Percentiles rank a stretch among this genome's conserved stretches.
These are phyloP conservation scores for Vulpes vulpes DNA, from an alignment of 2,113 vertebrate species.

Conservation along the genomic window DNA sequence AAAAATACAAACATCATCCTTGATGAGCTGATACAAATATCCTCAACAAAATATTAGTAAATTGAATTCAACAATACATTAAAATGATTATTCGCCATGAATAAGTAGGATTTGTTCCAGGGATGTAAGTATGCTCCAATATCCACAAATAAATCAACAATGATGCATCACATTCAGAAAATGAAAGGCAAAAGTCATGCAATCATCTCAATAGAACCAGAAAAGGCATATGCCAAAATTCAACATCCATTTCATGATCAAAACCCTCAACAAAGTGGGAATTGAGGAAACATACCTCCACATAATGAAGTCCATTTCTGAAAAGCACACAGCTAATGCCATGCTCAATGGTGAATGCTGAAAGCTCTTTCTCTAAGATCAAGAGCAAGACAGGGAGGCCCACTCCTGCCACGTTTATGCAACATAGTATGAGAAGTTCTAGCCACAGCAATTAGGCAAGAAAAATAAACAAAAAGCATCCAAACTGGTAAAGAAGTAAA, in stretches of 20 bases:
- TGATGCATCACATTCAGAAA: background rate
- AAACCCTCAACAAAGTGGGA: background rate
- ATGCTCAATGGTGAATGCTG: background rate
- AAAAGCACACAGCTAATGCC: background rate
- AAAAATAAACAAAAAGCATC: background rate
- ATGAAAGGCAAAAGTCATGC: background rate
- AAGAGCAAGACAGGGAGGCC: background rate
- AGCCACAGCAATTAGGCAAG: background rate
- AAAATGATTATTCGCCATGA: background rate
- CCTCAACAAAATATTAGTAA: background rate
- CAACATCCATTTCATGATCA: background rate
- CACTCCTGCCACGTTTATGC: background rate
- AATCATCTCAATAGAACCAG: background rate
- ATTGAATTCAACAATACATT: background rate
- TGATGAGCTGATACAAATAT: background rate
- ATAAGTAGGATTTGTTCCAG: background rate
- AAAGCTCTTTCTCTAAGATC: background rate
- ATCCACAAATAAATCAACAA: background rate
- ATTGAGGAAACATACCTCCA: background rate
- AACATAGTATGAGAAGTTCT: background rate
- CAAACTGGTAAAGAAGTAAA: background rate
- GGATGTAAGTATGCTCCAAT: background rate
- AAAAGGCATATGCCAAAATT: background rate
- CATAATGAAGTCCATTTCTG: background rate
- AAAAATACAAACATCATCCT: background rate